Base-by-base conservation (phyloP, 1,140 invertebrate species). In the Phenacoccus solenopsis region DNA sequence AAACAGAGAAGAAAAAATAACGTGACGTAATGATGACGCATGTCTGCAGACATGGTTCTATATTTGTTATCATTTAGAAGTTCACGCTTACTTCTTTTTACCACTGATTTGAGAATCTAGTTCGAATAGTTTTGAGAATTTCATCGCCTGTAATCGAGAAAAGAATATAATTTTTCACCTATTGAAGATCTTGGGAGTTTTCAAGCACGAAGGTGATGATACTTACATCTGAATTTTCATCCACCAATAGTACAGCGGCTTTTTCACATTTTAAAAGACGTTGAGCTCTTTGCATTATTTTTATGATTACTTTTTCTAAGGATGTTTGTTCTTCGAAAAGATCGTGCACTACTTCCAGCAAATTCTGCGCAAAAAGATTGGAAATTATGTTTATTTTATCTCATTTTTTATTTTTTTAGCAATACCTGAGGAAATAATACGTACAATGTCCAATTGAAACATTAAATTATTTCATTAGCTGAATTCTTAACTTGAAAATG, bases 271-370 rank as follows among this genome's bases (percentile, higher is more conserved):
- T 81, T 25, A 82, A 75, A 7, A 82, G 76, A 27, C 77, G 72
- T 71, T 82, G 81, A 24, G 81, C 80, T 69, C 80, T 68, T 71
- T 82, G 80, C 79, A 82, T 81, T 25, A 80, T 82, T 73, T 82
- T 82, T 70, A 80, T 74, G 9, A 82, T 77, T 5, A 82, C 80
- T 74, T 80, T 78, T 72, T 82, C 81, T 69, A 82, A 70, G 0
- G 81, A 82, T 1, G 80, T 82, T 72, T 82, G 81, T 73, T 82
- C 80, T 75, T 82, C 81, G 71, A 82, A 82, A 13, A 82, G 71
- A 74, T 82, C 81, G 73, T 82, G 81, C 9, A 82, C 80, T 35
- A 82, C 80, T 76, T 82, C 81, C 69, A 82, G 71, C 27, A 82
- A 74, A 67, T 78, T 81, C 81, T 82, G 71, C 0, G 74, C n/a